Evolutionary conservation across 2,797 vertebrate genomes (phyloP).

Genomic region (Dendrocincla fuliginosa): DNA sequence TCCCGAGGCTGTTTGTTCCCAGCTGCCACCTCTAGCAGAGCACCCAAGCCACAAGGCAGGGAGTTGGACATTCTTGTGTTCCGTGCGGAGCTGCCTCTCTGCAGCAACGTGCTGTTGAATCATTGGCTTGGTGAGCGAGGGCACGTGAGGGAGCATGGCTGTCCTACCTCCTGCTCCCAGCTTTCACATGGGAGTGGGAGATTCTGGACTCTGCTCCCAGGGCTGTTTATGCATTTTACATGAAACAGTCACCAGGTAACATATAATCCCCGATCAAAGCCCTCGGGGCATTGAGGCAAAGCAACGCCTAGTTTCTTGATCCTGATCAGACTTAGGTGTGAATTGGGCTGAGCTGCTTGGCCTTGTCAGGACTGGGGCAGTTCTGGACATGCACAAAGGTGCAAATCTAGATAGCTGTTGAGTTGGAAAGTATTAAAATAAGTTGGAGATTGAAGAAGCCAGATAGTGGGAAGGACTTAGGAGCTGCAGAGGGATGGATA

Average conservation of each 20-base stretch:
- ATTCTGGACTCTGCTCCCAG: slow-evolving; percentile 35
- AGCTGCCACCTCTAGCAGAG: background rate
- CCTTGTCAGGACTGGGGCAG: slow-evolving; percentile 44
- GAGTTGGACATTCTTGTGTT: background rate
- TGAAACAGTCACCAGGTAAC: slow-evolving; percentile 58
- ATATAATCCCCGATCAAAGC: slow-evolving; percentile 28
- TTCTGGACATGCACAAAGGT: slow-evolving; percentile 45
- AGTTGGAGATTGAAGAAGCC: background rate
- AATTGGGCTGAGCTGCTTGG: slow-evolving; percentile 46
- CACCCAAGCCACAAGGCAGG: background rate
- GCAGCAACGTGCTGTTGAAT: background rate
- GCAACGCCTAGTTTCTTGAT: slow-evolving; percentile 46
- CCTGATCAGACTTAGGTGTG: slow-evolving; percentile 53
- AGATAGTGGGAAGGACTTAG: background rate
- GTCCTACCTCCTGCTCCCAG: background rate
- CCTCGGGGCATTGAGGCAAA: background rate
- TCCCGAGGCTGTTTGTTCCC: background rate
- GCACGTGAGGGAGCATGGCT: background rate
- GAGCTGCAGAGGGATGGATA: background rate
- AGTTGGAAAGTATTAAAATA: background rate
- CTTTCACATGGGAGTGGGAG: background rate
- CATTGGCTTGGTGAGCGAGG: rapidly evolving
- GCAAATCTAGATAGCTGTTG: background rate
- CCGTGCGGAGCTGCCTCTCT: background rate
- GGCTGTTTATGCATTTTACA: slow-evolving; percentile 43